Evolutionary conservation across 2,113 vertebrate species (phyloP).

Genomic region (Collichthys lucidus): DNA sequence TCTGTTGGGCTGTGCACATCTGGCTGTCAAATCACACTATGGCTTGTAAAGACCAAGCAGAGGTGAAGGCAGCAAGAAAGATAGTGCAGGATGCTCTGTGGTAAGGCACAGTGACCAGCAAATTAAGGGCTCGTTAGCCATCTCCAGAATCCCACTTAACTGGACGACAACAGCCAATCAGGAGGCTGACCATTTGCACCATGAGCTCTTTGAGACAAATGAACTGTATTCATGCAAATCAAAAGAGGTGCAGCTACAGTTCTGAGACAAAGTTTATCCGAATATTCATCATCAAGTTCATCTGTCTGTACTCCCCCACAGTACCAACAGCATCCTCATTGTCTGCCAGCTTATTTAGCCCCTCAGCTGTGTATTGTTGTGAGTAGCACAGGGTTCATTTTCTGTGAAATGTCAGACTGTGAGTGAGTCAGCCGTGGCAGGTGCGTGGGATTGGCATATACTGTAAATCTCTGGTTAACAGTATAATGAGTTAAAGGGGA

Average conservation of each 20-base stretch:
- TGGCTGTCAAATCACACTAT: constrained; percentile 46
- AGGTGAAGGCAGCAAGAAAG: constrained; percentile 24
- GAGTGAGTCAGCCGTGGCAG: constrained; percentile 70
- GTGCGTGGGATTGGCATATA: constrained; percentile 66
- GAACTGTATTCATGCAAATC: neutral
- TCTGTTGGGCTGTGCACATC: constrained; percentile 38
- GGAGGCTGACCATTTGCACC: neutral
- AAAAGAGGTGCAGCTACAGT: neutral
- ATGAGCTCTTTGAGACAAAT: neutral
- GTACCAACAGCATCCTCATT: constrained; percentile 24
- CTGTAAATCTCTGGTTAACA: constrained; percentile 61
- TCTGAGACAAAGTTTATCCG: constrained; percentile 18
- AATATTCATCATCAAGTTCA: constrained; percentile 49
- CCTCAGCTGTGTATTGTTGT: constrained; percentile 63
- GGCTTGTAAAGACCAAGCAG: constrained; percentile 23
- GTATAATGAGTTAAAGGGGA: constrained; percentile 49
- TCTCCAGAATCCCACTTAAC: constrained; percentile 21
- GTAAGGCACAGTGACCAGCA: constrained; percentile 43
- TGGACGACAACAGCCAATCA: constrained; percentile 8
- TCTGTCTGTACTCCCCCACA: constrained; percentile 46
- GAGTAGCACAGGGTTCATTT: constrained; percentile 59
- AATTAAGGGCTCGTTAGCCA: constrained; percentile 39
- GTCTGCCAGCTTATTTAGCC: constrained; percentile 58
- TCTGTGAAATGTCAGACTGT: constrained; percentile 71
- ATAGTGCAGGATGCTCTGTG: constrained; percentile 38